These are phyloP conservation scores for Oenanthe melanoleuca DNA, from an alignment of 2,113 vertebrate species.

Conservation along the genomic window DNA sequence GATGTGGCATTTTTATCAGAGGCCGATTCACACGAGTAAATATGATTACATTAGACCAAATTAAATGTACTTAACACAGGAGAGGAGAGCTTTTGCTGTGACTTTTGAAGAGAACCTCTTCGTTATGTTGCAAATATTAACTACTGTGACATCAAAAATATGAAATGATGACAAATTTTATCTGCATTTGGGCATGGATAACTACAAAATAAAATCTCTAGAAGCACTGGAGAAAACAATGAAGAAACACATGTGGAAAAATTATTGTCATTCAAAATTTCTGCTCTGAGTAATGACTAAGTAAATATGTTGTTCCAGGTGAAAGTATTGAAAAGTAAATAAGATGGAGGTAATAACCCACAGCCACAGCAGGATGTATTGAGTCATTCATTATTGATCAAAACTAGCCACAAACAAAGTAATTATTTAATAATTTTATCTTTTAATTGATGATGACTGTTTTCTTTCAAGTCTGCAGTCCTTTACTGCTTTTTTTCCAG, in stretches of 20 bases:
- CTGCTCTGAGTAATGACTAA: background rate
- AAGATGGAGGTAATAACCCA: background rate
- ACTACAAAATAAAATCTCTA: background rate
- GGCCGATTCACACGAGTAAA: background rate
- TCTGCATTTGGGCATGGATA: background rate
- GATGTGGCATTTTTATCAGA: background rate
- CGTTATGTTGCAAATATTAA: background rate
- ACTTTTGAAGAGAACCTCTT: background rate
- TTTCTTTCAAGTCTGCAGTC: background rate
- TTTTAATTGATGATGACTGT: background rate
- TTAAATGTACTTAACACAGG: background rate
- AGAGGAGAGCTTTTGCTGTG: background rate
- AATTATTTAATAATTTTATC: background rate
- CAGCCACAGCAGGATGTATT: background rate
- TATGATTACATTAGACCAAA: background rate
- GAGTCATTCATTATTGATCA: background rate
- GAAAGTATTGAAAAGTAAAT: background rate
- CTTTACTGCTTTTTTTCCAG: background rate
- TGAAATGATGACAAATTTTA: background rate
- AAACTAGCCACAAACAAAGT: background rate
- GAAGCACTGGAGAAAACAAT: background rate
- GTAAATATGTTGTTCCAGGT: background rate
- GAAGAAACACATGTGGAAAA: background rate
- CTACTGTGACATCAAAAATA: background rate
- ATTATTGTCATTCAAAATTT: background rate